Evolutionary conservation across 2,888 invertebrate genomes (phyloP).

Genomic region (Macropis europaea): DNA sequence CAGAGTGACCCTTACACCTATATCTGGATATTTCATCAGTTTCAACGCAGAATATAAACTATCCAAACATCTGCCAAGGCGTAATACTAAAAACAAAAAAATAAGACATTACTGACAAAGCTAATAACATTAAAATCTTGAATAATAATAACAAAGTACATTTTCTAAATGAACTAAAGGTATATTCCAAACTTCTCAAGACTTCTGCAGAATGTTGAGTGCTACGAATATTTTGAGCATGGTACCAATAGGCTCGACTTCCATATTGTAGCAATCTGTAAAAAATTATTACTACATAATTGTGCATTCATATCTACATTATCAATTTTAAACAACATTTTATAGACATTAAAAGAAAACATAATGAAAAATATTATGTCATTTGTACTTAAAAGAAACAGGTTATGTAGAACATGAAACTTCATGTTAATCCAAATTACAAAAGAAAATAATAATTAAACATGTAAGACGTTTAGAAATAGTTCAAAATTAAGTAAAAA

Average conservation of each 20-base stretch:
- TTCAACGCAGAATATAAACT: conserved; percentile 88
- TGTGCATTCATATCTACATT: background rate
- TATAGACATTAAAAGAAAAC: background rate
- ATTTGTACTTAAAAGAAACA: background rate
- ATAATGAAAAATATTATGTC: background rate
- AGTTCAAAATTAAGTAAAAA: background rate
- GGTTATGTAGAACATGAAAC: background rate
- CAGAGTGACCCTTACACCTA: conserved; percentile 85
- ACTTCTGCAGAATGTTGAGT: conserved; percentile 83
- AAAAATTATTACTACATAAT: conserved; percentile 36
- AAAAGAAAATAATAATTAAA: background rate
- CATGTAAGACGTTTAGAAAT: background rate
- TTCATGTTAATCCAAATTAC: background rate
- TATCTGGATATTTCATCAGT: conserved; percentile 87
- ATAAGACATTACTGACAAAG: background rate
- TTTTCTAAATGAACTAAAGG: conserved; percentile 92
- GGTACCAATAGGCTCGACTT: conserved; percentile 90
- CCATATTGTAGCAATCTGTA: conserved; percentile 91
- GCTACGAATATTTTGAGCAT: conserved; percentile 84
- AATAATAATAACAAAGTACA: conserved; percentile 80
- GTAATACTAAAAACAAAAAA: conserved; percentile 84
- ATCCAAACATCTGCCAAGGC: conserved; percentile 92
- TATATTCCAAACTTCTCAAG: conserved; percentile 90
- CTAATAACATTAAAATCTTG: background rate
- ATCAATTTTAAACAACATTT: background rate